Base-by-base conservation (phyloP, 2,888 invertebrate genomes). In the Priocnemis perturbator region DNA sequence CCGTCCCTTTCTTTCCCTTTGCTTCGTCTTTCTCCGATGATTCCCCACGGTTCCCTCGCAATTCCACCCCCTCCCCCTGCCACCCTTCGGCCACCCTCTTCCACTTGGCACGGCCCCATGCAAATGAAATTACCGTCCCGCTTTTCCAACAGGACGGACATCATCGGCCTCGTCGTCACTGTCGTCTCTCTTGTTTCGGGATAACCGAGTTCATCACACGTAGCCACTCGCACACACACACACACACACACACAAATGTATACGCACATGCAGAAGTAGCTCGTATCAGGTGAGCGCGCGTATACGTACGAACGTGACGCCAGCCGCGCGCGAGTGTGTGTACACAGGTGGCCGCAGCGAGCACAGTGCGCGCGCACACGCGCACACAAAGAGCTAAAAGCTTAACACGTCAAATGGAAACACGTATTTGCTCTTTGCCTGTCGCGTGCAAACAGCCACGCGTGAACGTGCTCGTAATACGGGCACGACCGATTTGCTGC, bases 381-480 rank as follows among this genome's bases (percentile, higher is more conserved):
- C 62, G 45, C 68, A 57, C 69, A 64, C 77, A 66, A 69, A 66
- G 69, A 67, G 74, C 69, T 66, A 70, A 77, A 77, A 74, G 77
- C 77, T 77, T 77, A 77, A 77, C 77, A 74, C 78, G 76, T 81
- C 79, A 80, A 78, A 81, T 79, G 78, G 81, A 80, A 82, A 83
- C 83, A 84, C 81, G 83, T 84, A 83, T 83, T 84, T 83, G 83
- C 83, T 83, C 83, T 83, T 79, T 78, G 81, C 30, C 53, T 53
- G 47, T 58, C 58, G 58, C 57, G 64, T 45, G 60, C 61, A 61
- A 61, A 61, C 61, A 79, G 60, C 64, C 64, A 69, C 76, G 79
- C 76, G 79, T 73, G 76, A 60, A 60, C 59, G 59, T 60, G 47
- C 59, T 48, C 59, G 59, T 60, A 60, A 60, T 60, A 60, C 76